phyloP scores from a whole-genome alignment of 1,140 invertebrate genomes.

The Antheraea pernyi region DNA sequence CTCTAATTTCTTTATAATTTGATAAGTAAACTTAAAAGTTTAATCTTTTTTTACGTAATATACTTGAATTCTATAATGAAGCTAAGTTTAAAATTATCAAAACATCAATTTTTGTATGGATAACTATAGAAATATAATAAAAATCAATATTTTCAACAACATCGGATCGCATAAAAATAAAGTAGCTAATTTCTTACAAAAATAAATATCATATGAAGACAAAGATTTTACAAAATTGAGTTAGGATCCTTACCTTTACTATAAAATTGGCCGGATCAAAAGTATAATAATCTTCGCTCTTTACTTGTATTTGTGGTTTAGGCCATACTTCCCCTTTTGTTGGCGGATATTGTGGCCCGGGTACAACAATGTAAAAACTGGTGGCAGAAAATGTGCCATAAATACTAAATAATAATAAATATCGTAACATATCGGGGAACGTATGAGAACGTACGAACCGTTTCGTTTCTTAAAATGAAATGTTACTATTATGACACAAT shows the following conservation, averaged over 20 bases:
- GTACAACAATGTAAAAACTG: conserved; percentile 13
- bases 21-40: too few relatives aligned
- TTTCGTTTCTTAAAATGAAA: not conserved
- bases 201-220: not conserved
- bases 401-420: conserved; percentile 9
- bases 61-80: too few relatives aligned
- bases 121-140: not conserved
- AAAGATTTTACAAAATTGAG: too few relatives aligned
- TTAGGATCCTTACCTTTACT: conserved; percentile 13
- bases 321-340: conserved; percentile 20
- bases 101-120: too few relatives aligned
- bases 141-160: conserved; percentile 18
- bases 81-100: too few relatives aligned
- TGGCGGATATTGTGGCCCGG: conserved; percentile 18
- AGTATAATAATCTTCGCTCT: conserved; percentile 13
- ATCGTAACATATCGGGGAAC: conserved; percentile 5
- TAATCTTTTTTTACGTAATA: too few relatives aligned
- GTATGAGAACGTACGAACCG: not conserved
- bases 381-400: conserved; percentile 9
- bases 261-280: conserved; percentile 13
- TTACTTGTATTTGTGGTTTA: conserved; percentile 14
- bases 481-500: not conserved
- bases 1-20: too few relatives aligned
- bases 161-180: not conserved
- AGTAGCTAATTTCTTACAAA: not conserved